A percentile compares a stretch with the other conserved stretches of the same genome.
Conservation (phyloP, 2,797 vertebrate species). For the Myripristis murdjan region DNA sequence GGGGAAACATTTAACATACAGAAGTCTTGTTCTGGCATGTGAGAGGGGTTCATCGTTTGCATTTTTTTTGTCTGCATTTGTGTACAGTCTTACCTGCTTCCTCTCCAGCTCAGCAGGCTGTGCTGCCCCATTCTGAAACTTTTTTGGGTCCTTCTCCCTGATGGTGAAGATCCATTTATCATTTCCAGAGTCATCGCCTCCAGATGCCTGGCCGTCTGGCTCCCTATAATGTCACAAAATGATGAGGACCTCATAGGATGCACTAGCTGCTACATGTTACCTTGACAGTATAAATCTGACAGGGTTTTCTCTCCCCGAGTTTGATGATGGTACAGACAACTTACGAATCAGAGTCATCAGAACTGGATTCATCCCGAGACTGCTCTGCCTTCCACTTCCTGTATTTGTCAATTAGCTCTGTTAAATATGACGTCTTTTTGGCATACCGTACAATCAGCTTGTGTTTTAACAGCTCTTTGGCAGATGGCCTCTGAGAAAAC, state of each 20-base stretch:
- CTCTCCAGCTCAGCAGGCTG: conserved; percentile 81
- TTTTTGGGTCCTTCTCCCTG: conserved; percentile 89
- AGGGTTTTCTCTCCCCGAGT: too few species aligned
- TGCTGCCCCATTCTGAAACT: conserved; percentile 87
- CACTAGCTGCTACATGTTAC: not conserved
- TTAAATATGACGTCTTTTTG: conserved; percentile 91
- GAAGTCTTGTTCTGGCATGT: not conserved
- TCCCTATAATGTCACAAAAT: conserved; percentile 82
- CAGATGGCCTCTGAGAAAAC: conserved; percentile 88
- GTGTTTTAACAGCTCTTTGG: conserved; percentile 92
- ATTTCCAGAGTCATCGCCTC: conserved; percentile 84
- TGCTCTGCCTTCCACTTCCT: conserved; percentile 92
- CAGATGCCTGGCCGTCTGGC: conserved; percentile 88
- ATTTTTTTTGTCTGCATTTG: not conserved
- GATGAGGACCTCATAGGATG: not conserved
- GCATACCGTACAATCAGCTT: conserved; percentile 91
- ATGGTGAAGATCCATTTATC: conserved; percentile 94
- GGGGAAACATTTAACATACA: not conserved
- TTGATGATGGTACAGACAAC: conserved; percentile 40
- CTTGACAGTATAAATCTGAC: too few species aligned
- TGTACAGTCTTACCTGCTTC: conserved; percentile 39
- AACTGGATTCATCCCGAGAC: conserved; percentile 88
- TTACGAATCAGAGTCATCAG: conserved; percentile 90
- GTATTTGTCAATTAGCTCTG: conserved; percentile 91
- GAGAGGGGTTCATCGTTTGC: not conserved